Percentiles rank a stretch among this genome's conserved stretches.
These are phyloP conservation scores for Cervus canadensis DNA, from an alignment of 2,113 vertebrate genomes.

Conservation along the genomic window DNA sequence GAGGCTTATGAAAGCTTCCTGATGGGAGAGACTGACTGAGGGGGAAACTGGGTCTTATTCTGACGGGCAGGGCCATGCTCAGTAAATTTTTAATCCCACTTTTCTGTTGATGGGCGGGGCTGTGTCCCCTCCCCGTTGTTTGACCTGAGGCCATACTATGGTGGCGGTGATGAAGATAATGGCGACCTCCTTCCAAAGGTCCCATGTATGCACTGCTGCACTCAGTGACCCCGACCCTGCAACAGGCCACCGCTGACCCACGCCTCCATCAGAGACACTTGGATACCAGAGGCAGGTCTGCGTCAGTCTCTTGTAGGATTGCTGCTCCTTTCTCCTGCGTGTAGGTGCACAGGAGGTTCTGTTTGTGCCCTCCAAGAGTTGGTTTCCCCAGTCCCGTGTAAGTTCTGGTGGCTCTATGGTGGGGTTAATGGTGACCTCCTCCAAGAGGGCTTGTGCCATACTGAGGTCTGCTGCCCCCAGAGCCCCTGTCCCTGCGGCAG, in stretches of 20 bases:
- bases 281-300: neutral
- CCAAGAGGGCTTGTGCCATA: neutral
- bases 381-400: neutral
- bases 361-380: neutral
- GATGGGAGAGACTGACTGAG: neutral
- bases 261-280: fast-evolving
- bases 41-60: neutral
- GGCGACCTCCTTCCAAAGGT: neutral
- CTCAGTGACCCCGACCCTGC: neutral
- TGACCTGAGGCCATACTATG: neutral
- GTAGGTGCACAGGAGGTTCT: neutral
- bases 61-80: neutral
- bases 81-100: neutral
- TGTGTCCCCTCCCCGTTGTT: neutral
- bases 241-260: fast-evolving
- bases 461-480: neutral
- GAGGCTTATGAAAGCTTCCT: neutral
- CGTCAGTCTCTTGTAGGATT: neutral
- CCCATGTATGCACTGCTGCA: neutral
- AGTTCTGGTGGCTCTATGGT: neutral
- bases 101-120: neutral
- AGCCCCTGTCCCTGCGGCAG: neutral
- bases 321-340: neutral
- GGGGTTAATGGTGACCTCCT: neutral
- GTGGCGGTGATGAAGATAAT: neutral